phyloP scores from a whole-genome alignment of 2,797 vertebrate species.

The Eulemur mongoz region DNA sequence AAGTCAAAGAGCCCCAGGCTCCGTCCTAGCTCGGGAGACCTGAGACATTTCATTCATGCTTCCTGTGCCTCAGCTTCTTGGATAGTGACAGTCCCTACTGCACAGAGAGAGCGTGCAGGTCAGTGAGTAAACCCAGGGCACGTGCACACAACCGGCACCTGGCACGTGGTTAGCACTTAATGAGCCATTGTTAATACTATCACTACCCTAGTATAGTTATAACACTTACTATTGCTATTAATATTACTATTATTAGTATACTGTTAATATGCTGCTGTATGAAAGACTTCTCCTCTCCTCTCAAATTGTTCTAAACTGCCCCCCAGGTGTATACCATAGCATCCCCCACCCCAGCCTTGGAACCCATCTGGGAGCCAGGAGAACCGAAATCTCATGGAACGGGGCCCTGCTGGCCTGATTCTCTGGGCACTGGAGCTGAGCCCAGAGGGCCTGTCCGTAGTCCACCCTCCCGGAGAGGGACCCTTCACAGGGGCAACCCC shows the following conservation, averaged over 20 bases:
- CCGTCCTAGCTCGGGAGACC: fast-evolving
- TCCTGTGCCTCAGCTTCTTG: not conserved
- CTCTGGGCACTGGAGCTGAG: not conserved
- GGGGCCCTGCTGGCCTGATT: not conserved
- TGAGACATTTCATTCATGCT: not conserved
- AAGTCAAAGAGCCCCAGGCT: too few species aligned
- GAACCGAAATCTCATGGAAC: not conserved
- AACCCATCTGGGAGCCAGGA: not conserved
- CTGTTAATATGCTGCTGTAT: not conserved
- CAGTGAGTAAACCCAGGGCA: not conserved
- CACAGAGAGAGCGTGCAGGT: not conserved
- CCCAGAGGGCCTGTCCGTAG: not conserved
- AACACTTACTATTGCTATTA: not conserved
- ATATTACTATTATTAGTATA: not conserved
- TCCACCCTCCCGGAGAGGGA: not conserved
- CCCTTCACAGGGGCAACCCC: not conserved
- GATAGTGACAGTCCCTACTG: not conserved
- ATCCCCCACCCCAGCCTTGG: fast-evolving
- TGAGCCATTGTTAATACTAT: not conserved
- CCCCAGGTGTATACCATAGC: not conserved
- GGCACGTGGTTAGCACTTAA: not conserved
- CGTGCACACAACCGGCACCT: not conserved
- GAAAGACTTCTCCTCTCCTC: not conserved
- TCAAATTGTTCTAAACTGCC: not conserved
- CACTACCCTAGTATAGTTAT: not conserved